Percentiles rank a stretch among this genome's conserved stretches.
These are phyloP conservation scores for Petaurus breviceps DNA, from an alignment of 2,113 vertebrate species.

Conservation along the genomic window DNA sequence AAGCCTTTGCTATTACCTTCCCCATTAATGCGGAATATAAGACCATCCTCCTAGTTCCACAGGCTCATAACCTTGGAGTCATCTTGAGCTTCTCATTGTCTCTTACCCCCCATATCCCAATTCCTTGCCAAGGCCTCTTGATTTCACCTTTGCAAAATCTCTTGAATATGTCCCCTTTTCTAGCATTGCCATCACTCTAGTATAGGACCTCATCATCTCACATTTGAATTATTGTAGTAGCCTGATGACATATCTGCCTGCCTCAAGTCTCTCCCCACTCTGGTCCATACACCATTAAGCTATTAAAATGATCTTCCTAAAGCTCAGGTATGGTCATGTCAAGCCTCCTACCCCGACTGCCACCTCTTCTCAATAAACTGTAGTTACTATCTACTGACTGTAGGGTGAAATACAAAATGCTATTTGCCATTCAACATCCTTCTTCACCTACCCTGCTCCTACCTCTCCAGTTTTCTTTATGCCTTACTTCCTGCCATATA, in stretches of 20 bases:
- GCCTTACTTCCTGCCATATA: neutral
- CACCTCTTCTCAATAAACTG: neutral
- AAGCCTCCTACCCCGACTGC: neutral
- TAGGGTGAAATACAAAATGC: neutral
- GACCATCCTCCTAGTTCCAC: neutral
- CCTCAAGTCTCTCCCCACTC: neutral
- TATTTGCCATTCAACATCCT: neutral
- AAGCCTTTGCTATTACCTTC: neutral
- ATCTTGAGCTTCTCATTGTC: neutral
- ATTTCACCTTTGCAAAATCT: neutral
- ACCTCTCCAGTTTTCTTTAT: neutral
- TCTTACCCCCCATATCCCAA: neutral
- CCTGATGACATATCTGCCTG: neutral
- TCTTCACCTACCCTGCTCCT: neutral
- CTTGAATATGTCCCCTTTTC: neutral
- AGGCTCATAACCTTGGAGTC: neutral
- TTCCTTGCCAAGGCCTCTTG: neutral
- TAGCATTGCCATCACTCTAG: no score
- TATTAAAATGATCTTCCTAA: neutral
- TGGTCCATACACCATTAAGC: neutral
- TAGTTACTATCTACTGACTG: neutral
- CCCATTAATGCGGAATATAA: neutral
- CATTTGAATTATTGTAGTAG: neutral
- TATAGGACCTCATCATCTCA: no score
- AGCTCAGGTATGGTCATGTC: neutral